phyloP scores from a whole-genome alignment of 2,888 invertebrate species.

The Caenorhabditis sinica region DNA sequence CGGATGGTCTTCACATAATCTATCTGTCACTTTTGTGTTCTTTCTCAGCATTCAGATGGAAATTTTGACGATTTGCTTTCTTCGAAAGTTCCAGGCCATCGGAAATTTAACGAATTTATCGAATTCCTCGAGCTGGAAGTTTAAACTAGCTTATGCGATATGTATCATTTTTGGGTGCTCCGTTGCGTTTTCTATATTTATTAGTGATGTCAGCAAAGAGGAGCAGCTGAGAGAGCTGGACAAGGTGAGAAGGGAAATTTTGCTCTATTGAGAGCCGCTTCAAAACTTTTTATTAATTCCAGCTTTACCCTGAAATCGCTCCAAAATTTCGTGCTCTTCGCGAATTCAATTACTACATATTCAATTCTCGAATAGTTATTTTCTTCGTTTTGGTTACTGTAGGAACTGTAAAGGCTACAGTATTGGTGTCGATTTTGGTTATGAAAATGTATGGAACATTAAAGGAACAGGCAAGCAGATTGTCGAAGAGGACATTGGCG shows the following conservation, averaged over 20 bases:
- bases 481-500: not conserved
- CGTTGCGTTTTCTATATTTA: not conserved
- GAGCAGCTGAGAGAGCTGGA: not conserved
- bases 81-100: slow-evolving; percentile 21
- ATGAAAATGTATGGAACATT: slow-evolving; percentile 4
- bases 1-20: slow-evolving; percentile 9
- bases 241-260: too few relatives aligned
- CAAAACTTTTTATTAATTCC: too few relatives aligned
- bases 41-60: slow-evolving; percentile 18
- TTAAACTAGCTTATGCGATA: not conserved
- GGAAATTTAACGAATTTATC: not conserved
- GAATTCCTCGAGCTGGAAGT: not conserved
- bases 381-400: slow-evolving; percentile 13
- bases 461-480: not conserved
- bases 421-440: not conserved
- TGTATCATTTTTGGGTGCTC: not conserved
- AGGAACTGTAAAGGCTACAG: not conserved
- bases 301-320: not conserved
- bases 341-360: slow-evolving; percentile 22
- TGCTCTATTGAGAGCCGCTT: too few relatives aligned
- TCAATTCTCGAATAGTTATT: not conserved
- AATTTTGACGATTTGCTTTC: slow-evolving; percentile 37
- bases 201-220: not conserved
- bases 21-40: slow-evolving; percentile 12
- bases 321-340: not conserved